Percentiles rank a stretch among this genome's conserved stretches.
phyloP scores from a whole-genome alignment of 1,140 invertebrate species.

The Pseudomyrmex concolor region DNA sequence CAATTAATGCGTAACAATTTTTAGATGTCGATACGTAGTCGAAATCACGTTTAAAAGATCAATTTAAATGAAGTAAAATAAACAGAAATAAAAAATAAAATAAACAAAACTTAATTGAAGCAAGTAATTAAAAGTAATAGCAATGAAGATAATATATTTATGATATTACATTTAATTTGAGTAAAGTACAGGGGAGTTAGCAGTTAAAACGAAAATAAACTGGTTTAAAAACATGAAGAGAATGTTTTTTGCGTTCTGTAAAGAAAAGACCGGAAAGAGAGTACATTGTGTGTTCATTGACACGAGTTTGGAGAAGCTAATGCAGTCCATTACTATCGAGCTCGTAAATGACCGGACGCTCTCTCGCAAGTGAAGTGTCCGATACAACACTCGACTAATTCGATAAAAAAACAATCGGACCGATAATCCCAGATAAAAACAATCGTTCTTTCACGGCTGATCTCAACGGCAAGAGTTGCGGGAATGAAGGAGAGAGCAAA shows the following conservation, averaged over 20 bases:
- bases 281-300: conserved; percentile 1
- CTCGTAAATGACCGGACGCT: conserved; percentile 16
- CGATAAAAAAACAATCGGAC: conserved; percentile 50
- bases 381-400: conserved; percentile 48
- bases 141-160: no score
- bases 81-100: no score
- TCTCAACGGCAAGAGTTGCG: conserved; percentile 25
- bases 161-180: no score
- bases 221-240: neutral
- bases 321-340: conserved; percentile 35
- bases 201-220: no score
- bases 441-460: conserved; percentile 50
- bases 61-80: no score
- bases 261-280: neutral
- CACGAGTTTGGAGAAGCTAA: neutral
- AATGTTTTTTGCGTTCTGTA: conserved; percentile 4
- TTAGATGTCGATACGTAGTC: no score
- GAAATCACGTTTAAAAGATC: no score
- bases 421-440: conserved; percentile 54
- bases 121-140: no score
- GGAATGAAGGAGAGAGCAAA: conserved; percentile 43
- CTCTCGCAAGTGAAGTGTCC: conserved; percentile 18
- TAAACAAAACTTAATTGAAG: no score
- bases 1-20: no score
- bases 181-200: no score